These are phyloP conservation scores for Clusia tigrina DNA, from an alignment of 2,888 invertebrate genomes.

Conservation along the genomic window DNA sequence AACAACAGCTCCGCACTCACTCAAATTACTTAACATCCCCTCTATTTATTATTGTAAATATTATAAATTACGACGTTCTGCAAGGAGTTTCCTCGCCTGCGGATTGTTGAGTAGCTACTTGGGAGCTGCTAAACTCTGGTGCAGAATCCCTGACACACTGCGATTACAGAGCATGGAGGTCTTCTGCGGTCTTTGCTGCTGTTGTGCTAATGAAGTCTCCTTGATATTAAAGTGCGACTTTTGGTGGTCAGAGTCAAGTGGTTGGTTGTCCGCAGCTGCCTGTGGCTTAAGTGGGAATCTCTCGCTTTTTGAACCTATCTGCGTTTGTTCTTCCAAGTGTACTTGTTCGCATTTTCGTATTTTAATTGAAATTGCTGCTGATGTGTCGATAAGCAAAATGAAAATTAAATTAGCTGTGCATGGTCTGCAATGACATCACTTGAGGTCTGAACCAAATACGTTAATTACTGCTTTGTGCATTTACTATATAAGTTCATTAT, in stretches of 20 bases:
- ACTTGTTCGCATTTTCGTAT: background rate
- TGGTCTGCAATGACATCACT: background rate
- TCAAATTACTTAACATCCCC: background rate
- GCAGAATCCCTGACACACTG: too few relatives aligned
- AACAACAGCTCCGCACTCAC: constrained; percentile 4
- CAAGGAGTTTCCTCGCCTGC: too few relatives aligned
- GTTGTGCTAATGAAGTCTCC: too few relatives aligned
- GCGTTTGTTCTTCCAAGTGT: too few relatives aligned
- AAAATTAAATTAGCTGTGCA: constrained; percentile 5
- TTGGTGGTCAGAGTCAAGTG: background rate
- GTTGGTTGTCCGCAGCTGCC: background rate
- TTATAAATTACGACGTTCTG: too few relatives aligned
- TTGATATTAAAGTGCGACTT: too few relatives aligned
- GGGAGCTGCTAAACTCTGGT: too few relatives aligned
- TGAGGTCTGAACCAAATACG: too few relatives aligned
- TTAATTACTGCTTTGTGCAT: too few relatives aligned
- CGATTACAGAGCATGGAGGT: background rate
- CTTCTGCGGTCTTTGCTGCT: background rate
- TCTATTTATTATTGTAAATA: too few relatives aligned
- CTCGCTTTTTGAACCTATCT: background rate
- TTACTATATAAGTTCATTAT: too few relatives aligned
- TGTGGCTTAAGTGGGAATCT: background rate
- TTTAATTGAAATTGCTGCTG: constrained; percentile 19
- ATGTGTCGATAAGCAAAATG: constrained; percentile 15
- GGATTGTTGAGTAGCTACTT: too few relatives aligned